Percentiles rank a stretch among this genome's conserved stretches.
phyloP scores from a whole-genome alignment of 1,140 invertebrate genomes.

The Drosophila pseudoananassae region DNA sequence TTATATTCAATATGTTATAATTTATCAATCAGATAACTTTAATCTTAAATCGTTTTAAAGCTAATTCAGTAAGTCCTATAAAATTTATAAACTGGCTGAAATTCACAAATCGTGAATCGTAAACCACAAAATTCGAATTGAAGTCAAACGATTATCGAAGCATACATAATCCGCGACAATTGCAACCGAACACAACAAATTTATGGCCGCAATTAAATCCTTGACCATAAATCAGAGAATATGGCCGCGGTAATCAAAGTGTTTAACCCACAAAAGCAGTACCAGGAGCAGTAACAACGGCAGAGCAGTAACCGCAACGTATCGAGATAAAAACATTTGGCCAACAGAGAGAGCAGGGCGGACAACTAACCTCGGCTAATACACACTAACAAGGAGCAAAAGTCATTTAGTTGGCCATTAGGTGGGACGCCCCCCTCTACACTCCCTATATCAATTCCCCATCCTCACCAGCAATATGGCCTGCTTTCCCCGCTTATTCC shows the following conservation, averaged over 20 bases:
- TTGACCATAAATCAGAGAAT: conserved; percentile 62
- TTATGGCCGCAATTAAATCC: conserved; percentile 64
- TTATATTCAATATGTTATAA: no score
- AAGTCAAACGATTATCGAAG: conserved; percentile 25
- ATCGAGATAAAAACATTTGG: conserved; percentile 34
- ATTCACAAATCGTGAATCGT: conserved; percentile 13
- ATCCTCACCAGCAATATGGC: conserved; percentile 54
- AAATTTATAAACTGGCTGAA: neutral
- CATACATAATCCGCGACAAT: conserved; percentile 59
- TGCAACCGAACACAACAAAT: conserved; percentile 63
- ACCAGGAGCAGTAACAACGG: conserved; percentile 5
- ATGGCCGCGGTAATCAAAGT: conserved; percentile 55
- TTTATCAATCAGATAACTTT: no score
- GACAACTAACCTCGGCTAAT: conserved; percentile 14
- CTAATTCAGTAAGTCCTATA: neutral
- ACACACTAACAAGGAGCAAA: neutral
- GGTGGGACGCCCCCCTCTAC: neutral
- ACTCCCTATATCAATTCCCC: neutral
- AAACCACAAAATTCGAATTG: conserved; percentile 21
- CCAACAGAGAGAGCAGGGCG: neutral
- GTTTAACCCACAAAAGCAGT: conserved; percentile 33
- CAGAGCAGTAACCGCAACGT: conserved; percentile 20
- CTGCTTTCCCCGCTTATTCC: conserved; percentile 78
- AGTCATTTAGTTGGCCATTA: neutral
- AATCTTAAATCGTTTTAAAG: conserved; percentile 14